These are phyloP conservation scores for Dasyurus viverrinus DNA, from an alignment of 2,113 vertebrate species.

Conservation along the genomic window DNA sequence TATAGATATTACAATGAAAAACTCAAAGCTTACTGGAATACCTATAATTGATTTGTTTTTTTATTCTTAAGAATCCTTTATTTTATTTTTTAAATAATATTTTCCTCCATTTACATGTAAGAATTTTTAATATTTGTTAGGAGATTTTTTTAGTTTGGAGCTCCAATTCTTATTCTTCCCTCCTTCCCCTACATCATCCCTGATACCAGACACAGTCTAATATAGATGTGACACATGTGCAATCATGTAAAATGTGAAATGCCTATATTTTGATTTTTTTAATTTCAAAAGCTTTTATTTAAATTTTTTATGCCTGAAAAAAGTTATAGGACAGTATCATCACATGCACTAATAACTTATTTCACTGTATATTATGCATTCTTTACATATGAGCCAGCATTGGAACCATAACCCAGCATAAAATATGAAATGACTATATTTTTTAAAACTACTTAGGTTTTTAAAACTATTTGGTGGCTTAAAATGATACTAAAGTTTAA, in stretches of 20 bases:
- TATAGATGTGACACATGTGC: background rate
- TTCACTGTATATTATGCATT: constrained; percentile 75
- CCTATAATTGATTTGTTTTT: background rate
- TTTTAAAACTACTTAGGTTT: background rate
- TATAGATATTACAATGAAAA: background rate
- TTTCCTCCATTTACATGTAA: background rate
- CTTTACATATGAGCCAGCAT: constrained; percentile 59
- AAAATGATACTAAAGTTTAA: background rate
- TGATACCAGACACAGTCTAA: background rate
- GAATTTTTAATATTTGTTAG: background rate
- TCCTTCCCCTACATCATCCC: background rate
- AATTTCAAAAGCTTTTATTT: constrained; percentile 79
- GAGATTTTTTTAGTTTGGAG: background rate
- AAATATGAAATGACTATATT: background rate
- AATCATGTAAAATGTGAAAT: background rate
- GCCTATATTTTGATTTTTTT: background rate
- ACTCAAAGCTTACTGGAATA: background rate
- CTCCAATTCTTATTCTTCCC: background rate
- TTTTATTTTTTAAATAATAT: background rate
- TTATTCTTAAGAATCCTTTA: background rate
- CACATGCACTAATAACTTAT: constrained; percentile 80
- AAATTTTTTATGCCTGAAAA: constrained; percentile 71
- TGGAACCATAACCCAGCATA: constrained; percentile 57
- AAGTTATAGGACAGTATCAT: constrained; percentile 69
- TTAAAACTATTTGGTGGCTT: background rate